These are phyloP conservation scores for Pseudomugil gertrudae DNA, from an alignment of 2,797 vertebrate species.

Conservation along the genomic window DNA sequence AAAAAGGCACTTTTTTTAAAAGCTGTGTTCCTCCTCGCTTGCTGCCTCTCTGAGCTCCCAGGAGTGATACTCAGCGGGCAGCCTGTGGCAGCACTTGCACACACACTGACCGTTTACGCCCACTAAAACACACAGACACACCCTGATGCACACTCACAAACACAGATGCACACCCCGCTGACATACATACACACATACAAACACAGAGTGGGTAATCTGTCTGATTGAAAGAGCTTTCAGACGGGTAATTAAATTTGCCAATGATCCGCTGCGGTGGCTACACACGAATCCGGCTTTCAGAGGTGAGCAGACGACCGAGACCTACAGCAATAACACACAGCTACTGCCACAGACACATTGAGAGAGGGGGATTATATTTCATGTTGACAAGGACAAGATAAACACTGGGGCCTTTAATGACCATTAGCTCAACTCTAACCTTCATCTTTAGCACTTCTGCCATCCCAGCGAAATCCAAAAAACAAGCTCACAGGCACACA, in stretches of 20 bases:
- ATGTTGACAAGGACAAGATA: conserved; percentile 79
- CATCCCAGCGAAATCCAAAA: conserved; percentile 47
- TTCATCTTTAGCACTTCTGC: conserved; percentile 66
- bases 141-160: conserved; percentile 36
- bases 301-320: conserved; percentile 71
- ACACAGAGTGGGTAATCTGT: conserved; percentile 73
- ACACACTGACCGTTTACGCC: conserved; percentile 39
- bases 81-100: conserved; percentile 49
- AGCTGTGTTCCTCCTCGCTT: conserved; percentile 27
- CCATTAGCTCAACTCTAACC: conserved; percentile 72
- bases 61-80: conserved; percentile 54
- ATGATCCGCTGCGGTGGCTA: conserved; percentile 76
- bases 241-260: conserved; percentile 85
- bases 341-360: conserved; percentile 30
- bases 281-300: conserved; percentile 68
- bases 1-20: conserved; percentile 29
- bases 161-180: conserved; percentile 27
- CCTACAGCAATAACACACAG: conserved; percentile 69
- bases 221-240: conserved; percentile 85
- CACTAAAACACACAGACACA: conserved; percentile 38
- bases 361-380: conserved; percentile 65
- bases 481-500: conserved; percentile 31
- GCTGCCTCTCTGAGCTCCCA: conserved; percentile 41
- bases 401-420: conserved; percentile 72
- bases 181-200: conserved; percentile 48